A percentile compares a stretch with the other conserved stretches of the same genome.
phyloP scores from a whole-genome alignment of 64 coral and sea anemone genomes.

The Platygyra sinensis region DNA sequence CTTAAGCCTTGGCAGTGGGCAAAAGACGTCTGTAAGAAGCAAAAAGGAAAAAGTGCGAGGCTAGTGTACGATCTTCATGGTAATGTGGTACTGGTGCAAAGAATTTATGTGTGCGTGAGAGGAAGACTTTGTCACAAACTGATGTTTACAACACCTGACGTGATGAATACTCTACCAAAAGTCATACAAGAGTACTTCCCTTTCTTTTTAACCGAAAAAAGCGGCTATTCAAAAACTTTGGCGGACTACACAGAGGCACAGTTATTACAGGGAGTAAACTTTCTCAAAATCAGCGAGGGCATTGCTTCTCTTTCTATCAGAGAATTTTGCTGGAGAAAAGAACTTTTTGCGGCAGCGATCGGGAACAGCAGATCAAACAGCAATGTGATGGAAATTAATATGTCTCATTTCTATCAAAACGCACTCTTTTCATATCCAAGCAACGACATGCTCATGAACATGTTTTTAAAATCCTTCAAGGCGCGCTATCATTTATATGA shows the following conservation, averaged over 20 bases:
- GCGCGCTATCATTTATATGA: neutral
- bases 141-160: slow-evolving; percentile 11
- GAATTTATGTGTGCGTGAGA: slow-evolving; percentile 13
- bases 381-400: neutral
- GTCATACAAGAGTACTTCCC: slow-evolving; percentile 25
- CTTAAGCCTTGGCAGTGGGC: slow-evolving; percentile 16
- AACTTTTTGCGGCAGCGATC: neutral
- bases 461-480: slow-evolving; percentile 43
- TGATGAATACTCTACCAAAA: slow-evolving; percentile 32
- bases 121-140: slow-evolving; percentile 42
- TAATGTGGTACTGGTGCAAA: slow-evolving; percentile 57
- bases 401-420: slow-evolving; percentile 20
- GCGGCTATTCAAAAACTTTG: slow-evolving; percentile 43
- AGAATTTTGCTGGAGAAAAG: neutral
- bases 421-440: slow-evolving; percentile 45
- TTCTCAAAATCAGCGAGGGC: slow-evolving; percentile 58
- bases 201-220: slow-evolving; percentile 14
- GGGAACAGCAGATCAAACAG: neutral
- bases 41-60: slow-evolving; percentile 1
- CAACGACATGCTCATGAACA: slow-evolving; percentile 52
- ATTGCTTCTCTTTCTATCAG: slow-evolving; percentile 10
- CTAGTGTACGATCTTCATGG: slow-evolving; percentile 55
- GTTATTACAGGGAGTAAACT: slow-evolving; percentile 58
- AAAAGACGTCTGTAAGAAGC: neutral
- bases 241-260: slow-evolving; percentile 32